Percentiles rank a stretch among this genome's conserved stretches.
phyloP scores from a whole-genome alignment of 2,113 vertebrate species.

The Heloderma charlesbogerti region DNA sequence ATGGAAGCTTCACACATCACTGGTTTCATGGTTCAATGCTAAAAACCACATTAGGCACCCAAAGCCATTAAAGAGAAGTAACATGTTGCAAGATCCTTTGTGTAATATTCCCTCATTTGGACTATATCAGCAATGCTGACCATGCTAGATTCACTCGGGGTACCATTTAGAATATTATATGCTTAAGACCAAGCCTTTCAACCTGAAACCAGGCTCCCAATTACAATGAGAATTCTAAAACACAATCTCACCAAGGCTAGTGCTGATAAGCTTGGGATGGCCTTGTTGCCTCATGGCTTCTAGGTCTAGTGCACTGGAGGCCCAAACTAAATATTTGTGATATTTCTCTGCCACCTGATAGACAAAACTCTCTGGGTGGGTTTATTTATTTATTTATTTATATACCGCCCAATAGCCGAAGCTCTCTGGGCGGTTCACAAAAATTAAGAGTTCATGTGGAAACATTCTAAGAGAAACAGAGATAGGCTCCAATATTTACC shows the following conservation, averaged over 20 bases:
- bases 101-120: neutral
- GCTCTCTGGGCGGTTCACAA: too few species aligned
- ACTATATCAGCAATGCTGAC: neutral
- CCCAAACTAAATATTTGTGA: too few species aligned
- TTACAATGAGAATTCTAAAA: neutral
- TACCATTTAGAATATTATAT: neutral
- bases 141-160: neutral
- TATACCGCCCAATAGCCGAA: too few species aligned
- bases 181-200: neutral
- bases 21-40: neutral
- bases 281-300: neutral
- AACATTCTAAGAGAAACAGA: neutral
- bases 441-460: too few species aligned
- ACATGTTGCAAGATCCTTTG: neutral
- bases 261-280: neutral
- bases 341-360: too few species aligned
- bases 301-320: neutral
- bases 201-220: neutral
- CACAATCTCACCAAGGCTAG: neutral
- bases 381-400: too few species aligned
- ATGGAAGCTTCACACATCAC: neutral
- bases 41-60: neutral
- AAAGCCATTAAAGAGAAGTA: neutral
- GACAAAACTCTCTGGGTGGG: too few species aligned
- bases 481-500: neutral